Evolutionary conservation across 1,140 invertebrate species (phyloP).

Genomic region (Apolygus lucorum): DNA sequence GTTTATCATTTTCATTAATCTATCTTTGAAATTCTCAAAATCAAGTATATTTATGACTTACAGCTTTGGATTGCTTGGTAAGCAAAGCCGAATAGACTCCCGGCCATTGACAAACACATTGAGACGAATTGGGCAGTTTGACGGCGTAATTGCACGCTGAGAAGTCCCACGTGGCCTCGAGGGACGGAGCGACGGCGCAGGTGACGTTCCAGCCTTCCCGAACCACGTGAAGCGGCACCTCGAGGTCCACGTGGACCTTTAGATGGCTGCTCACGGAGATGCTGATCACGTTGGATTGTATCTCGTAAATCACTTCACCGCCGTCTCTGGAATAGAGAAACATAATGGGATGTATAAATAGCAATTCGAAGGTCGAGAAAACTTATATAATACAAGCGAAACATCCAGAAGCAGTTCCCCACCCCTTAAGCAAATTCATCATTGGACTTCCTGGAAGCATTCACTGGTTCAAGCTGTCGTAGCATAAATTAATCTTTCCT

Average conservation of each 20-base stretch:
- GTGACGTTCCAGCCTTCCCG: slow-evolving; percentile 27
- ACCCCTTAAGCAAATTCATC: no score
- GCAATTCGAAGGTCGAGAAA: no score
- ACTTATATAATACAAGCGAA: no score
- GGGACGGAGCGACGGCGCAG: slow-evolving; percentile 19
- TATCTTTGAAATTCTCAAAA: no score
- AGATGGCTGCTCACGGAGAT: slow-evolving; percentile 22
- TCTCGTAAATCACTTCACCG: slow-evolving; percentile 53
- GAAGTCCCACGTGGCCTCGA: slow-evolving; percentile 26
- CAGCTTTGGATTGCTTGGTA: slow-evolving; percentile 21
- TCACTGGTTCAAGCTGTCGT: no score
- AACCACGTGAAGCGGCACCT: not conserved
- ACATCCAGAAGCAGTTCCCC: no score
- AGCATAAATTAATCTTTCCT: no score
- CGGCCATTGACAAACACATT: slow-evolving; percentile 27
- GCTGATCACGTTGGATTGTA: slow-evolving; percentile 45
- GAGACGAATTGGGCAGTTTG: slow-evolving; percentile 9
- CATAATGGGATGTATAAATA: not conserved
- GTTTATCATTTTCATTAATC: no score
- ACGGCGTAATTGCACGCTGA: slow-evolving; percentile 19
- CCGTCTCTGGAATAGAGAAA: slow-evolving; percentile 35
- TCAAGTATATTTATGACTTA: not conserved
- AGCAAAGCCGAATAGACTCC: slow-evolving; percentile 27
- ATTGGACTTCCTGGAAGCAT: no score
- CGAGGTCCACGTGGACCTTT: slow-evolving; percentile 20